A percentile compares a stretch with the other conserved stretches of the same genome.
phyloP scores from a whole-genome alignment of 2,113 vertebrate species.

The human (Homo sapiens) region GRCh38 chr6:16466501-16467000 shows the following conservation, averaged over 20 bases:
- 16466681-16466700: neutral
- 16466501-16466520: rapidly evolving
- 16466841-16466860: neutral
- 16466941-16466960: neutral
- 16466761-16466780: neutral
- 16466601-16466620: neutral
- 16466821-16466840: constrained; percentile 1
- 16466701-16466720: neutral
- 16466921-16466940: neutral
- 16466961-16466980: constrained; percentile 10
- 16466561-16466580: neutral
- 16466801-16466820: neutral
- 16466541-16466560: neutral
- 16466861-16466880: neutral
- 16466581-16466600: neutral
- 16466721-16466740: neutral
- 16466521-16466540: neutral
- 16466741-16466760: neutral
- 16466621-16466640: neutral
- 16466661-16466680: neutral
- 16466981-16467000: neutral
- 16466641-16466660: neutral
- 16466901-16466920: constrained; percentile 17
- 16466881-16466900: constrained; percentile 1
- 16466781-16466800: too few species aligned